Percentiles rank a stretch among this genome's conserved stretches.
Conservation (phyloP, 1,140 invertebrate genomes). For the Andricus grossulariae region DNA sequence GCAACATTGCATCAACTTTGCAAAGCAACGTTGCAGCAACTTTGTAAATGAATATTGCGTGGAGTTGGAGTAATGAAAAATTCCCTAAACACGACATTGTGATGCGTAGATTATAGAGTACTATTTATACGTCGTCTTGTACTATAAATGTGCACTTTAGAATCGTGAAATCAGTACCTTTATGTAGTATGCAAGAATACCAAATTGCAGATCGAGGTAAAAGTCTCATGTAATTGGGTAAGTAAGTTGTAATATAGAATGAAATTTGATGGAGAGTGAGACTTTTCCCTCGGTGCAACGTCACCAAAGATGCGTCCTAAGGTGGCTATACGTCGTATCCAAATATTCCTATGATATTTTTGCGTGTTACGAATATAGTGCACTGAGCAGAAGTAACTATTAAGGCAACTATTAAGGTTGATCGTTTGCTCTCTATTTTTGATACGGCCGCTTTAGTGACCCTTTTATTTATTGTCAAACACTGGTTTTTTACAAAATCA, state of each 20-base stretch:
- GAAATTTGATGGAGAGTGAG: not conserved
- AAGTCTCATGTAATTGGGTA: conserved; percentile 38
- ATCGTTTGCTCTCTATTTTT: conserved; percentile 75
- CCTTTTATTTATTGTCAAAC: conserved; percentile 24
- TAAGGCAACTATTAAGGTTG: conserved; percentile 45
- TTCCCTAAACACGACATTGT: conserved; percentile 41
- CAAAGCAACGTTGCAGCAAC: not conserved
- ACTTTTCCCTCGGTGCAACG: conserved; percentile 52
- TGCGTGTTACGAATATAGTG: conserved; percentile 65
- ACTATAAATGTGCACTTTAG: conserved; percentile 38
- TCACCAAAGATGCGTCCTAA: conserved; percentile 68
- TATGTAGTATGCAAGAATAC: conserved; percentile 66
- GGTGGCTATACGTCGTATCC: conserved; percentile 66
- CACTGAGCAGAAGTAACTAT: conserved; percentile 51
- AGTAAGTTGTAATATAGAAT: not conserved
- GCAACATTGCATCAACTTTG: not conserved
- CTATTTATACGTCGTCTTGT: conserved; percentile 41
- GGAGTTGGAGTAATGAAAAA: not conserved
- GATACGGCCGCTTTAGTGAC: conserved; percentile 59
- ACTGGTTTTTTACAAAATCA: not conserved
- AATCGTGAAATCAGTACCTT: conserved; percentile 39
- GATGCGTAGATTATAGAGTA: conserved; percentile 45
- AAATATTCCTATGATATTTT: conserved; percentile 72
- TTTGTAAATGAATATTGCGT: not conserved
- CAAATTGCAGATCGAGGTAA: conserved; percentile 57